Evolutionary conservation across 2,113 vertebrate genomes (phyloP).

Genomic region (Vulpes vulpes): DNA sequence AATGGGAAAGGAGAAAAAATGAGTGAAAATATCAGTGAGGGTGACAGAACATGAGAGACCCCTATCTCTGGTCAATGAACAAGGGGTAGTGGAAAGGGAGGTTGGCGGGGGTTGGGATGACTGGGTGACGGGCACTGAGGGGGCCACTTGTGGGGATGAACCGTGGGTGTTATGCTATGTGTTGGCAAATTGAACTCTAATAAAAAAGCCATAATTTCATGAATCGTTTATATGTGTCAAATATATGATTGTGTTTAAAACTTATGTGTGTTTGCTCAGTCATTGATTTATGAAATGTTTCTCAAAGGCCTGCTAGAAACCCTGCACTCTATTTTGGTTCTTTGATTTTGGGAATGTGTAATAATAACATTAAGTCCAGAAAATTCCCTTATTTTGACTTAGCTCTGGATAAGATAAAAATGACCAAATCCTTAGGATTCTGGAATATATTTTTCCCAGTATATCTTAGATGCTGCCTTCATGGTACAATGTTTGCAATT

Average conservation of each 20-base stretch:
- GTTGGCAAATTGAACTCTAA: too few species aligned
- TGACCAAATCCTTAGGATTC: not conserved
- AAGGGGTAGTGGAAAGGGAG: too few species aligned
- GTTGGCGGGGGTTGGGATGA: too few species aligned
- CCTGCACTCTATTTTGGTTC: not conserved
- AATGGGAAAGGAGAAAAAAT: too few species aligned
- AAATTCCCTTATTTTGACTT: not conserved
- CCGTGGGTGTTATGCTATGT: too few species aligned
- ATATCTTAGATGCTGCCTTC: not conserved
- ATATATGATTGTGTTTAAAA: not conserved
- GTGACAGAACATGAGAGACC: too few species aligned
- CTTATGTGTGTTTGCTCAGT: not conserved
- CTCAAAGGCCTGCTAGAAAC: not conserved
- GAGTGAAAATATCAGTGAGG: too few species aligned
- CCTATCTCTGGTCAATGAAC: too few species aligned
- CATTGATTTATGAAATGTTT: conserved; percentile 30
- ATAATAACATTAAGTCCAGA: not conserved
- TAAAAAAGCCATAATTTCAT: not conserved
- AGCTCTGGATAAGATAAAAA: not conserved
- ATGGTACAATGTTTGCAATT: conserved; percentile 40
- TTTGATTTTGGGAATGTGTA: not conserved
- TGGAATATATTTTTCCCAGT: not conserved
- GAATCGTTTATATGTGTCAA: not conserved
- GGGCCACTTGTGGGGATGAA: too few species aligned
- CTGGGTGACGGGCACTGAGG: too few species aligned